phyloP scores from a whole-genome alignment of 2,113 vertebrate species.

The Laterallus jamaicensis region DNA sequence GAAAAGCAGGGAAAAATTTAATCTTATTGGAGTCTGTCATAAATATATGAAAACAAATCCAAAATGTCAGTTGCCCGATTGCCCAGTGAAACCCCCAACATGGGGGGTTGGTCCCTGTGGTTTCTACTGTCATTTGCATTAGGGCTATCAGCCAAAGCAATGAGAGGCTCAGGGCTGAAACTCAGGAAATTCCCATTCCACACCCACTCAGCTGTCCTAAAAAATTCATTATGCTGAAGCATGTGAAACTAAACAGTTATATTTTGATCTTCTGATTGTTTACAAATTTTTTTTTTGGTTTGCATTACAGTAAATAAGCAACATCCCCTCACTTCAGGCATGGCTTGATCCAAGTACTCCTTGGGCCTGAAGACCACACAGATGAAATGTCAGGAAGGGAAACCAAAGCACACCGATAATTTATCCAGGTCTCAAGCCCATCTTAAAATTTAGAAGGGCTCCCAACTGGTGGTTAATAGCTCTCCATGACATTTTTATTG shows the following conservation, averaged over 20 bases:
- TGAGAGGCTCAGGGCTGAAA: not conserved
- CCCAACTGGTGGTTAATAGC: not conserved
- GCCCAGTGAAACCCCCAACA: not conserved
- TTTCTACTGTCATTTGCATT: not conserved
- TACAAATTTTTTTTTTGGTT: not conserved
- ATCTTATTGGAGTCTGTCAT: not conserved
- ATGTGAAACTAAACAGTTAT: not conserved
- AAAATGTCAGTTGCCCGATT: not conserved
- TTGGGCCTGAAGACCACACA: not conserved
- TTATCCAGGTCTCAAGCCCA: not conserved
- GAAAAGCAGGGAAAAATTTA: not conserved
- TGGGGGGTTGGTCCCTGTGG: no score
- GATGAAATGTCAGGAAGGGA: not conserved
- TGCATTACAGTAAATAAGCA: conserved; percentile 4
- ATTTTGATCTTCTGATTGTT: not conserved
- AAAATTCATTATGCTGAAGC: not conserved
- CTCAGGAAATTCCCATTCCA: not conserved
- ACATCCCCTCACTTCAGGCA: not conserved
- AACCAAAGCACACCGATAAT: not conserved
- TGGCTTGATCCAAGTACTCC: not conserved
- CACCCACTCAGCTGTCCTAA: not conserved
- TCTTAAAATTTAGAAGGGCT: not conserved
- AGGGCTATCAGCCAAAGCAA: not conserved
- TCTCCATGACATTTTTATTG: not conserved
- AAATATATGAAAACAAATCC: not conserved